Base-by-base conservation (phyloP, 1,140 invertebrate species). In the Telenomus remus region DNA sequence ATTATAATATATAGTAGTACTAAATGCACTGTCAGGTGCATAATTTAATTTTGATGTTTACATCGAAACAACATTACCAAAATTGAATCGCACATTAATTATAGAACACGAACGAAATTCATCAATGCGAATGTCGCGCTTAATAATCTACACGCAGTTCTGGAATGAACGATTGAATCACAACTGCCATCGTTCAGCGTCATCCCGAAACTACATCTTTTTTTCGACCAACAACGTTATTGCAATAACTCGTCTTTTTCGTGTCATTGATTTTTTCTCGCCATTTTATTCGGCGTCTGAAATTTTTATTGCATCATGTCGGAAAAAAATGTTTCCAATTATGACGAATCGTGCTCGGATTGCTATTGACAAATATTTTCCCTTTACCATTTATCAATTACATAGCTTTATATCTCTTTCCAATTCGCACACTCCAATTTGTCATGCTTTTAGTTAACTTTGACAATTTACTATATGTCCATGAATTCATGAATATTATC, bases 311-410 rank as follows among this genome's bases (percentile, higher is more conserved):
- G 19, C 19, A 6, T 27, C 6, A 27, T 6, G 19, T 27, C 19
- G 19, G 19, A 27, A 27, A 27, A 27, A 27, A 27, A 27, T 27
- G 19, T 27, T 27, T 27, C 6, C 19, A 1, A 27, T 27, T 6
- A 27, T 27, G 19, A 27, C 19, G 19, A 27, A 27, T 27, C 19
- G 19, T 27, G 13, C 12, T 12, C 43, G 43, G 7, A 14, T 44
- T 13, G 43, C 13, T 44, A 44, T 44, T 14, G 50, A 53, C n/a
- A 53, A 53, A 53, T 53, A 39, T 53, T 53, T 53, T 50, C 16
- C 50, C 8, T 14, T 50, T 13, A 10, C 14, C 35, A 53, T 53
- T 53, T 14, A 39, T 53, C 50, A 53, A 44, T 44, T 4, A 39
- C 8, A 27, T 27, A 7, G n/a, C 13, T 44, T 12, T 12, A 2